Evolutionary conservation across 2,113 vertebrate species (phyloP), one percentile per base, ranked within the genome.

Genomic region (Camelus dromedarius): DNA sequence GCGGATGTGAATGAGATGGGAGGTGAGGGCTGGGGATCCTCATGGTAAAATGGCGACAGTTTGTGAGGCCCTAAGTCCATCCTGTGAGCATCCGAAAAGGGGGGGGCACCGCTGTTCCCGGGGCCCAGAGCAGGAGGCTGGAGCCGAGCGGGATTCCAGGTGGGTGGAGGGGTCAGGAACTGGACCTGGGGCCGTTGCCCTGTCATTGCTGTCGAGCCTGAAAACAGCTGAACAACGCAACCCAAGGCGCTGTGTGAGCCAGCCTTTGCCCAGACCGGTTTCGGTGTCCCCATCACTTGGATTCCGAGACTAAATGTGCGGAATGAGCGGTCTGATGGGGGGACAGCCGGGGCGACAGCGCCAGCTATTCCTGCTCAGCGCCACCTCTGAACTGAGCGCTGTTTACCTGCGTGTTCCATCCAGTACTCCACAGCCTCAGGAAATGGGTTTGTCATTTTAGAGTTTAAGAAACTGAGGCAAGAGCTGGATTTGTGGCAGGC

Each of bases 41-140:
- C 19, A 5, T 1, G 3, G 0, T 8, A 1, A 16, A 22, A 42
- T 7, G 20, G 10, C 28, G 22, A 6, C 64, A 9, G 8, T 20
- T 35, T 70, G 38, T 1, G 56, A 80, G 76, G 50, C 60, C 75
- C 62, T 62, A 11, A 12, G 7, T 30, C 1, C 46, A 32, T 3
- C 24, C 60, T 38, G 58, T 7, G 10, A 20, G 38, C 62, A 3
- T 35, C 15, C 69, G 1, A 0, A 22, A 16, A 35, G 28, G 15
- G 72, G 32, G 13, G 35, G 73, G 6, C 14, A 5, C 69, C 22
- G 16, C 11, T 4, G 3, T 28, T 64, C n/a, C 30, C 7, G 1
- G 20, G 30, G 14, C 16, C 6, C n/a, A 13, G 46, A 24, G 16
- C 32, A 4, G 26, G 18, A 9, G 52, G 8, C 8, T 0, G 19